phyloP scores from a whole-genome alignment of 1,140 invertebrate genomes.

The Doryteuthis pealeii region DNA sequence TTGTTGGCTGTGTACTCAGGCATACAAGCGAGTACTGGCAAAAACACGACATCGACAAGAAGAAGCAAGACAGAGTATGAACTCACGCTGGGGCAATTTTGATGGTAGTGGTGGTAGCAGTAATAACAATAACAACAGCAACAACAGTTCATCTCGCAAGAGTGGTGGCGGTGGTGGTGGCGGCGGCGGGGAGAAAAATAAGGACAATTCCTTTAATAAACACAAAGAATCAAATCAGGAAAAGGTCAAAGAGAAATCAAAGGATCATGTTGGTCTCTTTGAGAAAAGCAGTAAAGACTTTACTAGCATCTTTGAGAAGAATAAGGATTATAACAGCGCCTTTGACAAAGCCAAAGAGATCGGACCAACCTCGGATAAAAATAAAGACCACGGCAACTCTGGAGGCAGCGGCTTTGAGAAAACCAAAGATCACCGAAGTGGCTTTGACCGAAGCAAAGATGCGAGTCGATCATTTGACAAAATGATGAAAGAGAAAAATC shows the following conservation, averaged over 20 bases:
- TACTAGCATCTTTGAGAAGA: constrained; percentile 3
- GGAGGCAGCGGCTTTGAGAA: constrained; percentile 5
- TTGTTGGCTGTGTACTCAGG: constrained; percentile 94
- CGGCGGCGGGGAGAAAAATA: constrained; percentile 20
- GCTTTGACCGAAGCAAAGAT: constrained; percentile 8
- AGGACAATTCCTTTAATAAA: constrained; percentile 16
- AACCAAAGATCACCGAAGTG: constrained; percentile 9
- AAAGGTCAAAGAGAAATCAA: not conserved
- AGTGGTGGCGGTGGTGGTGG: constrained; percentile 11
- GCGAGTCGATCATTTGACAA: constrained; percentile 3
- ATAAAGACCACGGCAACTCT: constrained; percentile 7
- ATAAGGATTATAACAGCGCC: not conserved
- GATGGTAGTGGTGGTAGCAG: constrained; percentile 7
- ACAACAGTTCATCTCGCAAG: not conserved
- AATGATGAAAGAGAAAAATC: constrained; percentile 6
- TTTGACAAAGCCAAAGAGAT: constrained; percentile 9
- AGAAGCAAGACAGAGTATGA: constrained; percentile 30
- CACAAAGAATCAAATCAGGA: constrained; percentile 17
- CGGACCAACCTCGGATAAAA: constrained; percentile 8
- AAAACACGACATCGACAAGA: constrained; percentile 74
- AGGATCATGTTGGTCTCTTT: not conserved
- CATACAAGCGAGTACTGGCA: constrained; percentile 87
- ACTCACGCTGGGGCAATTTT: not conserved
- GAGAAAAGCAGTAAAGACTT: constrained; percentile 5
- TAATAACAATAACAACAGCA: constrained; percentile 13